phyloP scores from a whole-genome alignment of 2,797 vertebrate genomes.

The Luscinia luscinia region DNA sequence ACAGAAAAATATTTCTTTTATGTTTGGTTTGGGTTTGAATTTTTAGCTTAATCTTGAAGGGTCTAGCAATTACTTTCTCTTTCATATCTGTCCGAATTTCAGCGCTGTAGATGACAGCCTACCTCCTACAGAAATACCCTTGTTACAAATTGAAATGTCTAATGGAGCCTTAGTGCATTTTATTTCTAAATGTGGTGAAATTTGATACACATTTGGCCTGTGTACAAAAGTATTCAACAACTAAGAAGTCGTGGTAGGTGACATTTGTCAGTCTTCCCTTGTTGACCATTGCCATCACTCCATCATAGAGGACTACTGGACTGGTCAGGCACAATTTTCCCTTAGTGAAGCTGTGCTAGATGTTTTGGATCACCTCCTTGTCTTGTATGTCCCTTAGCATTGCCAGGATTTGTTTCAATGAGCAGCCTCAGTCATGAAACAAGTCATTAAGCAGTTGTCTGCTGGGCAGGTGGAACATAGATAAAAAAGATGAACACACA shows the following conservation, averaged over 20 bases:
- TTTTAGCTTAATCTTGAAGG: not conserved
- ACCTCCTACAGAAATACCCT: not conserved
- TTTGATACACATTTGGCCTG: not conserved
- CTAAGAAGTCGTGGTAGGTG: not conserved
- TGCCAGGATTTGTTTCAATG: not conserved
- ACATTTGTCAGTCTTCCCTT: not conserved
- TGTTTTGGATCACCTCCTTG: not conserved
- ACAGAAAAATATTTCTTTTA: not conserved
- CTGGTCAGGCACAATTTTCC: not conserved
- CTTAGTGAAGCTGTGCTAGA: not conserved
- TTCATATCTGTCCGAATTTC: not conserved
- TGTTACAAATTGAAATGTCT: not conserved
- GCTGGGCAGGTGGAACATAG: not conserved
- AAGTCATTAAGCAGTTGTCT: not conserved
- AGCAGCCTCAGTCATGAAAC: not conserved
- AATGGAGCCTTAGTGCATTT: not conserved
- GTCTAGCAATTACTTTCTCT: not conserved
- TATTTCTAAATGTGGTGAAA: not conserved
- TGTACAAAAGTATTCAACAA: not conserved
- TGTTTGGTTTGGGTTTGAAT: not conserved
- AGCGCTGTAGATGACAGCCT: not conserved
- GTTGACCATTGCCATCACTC: not conserved
- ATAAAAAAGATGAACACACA: not conserved
- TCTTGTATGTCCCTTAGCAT: not conserved
- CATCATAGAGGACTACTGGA: not conserved